Evolutionary conservation across 2,113 vertebrate genomes (phyloP).

Genomic region (Malurus elegans): DNA sequence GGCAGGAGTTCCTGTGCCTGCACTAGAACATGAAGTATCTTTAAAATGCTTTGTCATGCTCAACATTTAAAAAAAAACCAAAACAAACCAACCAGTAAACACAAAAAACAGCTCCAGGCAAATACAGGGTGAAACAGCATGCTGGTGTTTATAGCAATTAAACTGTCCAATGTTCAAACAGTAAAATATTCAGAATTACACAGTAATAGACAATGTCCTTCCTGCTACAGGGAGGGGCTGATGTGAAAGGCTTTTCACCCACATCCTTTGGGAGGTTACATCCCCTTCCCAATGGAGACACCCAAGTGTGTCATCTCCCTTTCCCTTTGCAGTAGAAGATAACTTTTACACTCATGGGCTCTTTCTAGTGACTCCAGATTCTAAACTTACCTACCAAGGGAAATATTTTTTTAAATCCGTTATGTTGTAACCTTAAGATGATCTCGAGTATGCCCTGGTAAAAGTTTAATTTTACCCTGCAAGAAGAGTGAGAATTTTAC

Average conservation of each 20-base stretch:
- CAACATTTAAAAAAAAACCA: not conserved
- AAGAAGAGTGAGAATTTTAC: not conserved
- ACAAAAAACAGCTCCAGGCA: not conserved
- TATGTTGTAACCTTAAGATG: not conserved
- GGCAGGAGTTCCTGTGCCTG: not conserved
- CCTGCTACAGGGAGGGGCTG: not conserved
- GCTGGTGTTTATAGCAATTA: not conserved
- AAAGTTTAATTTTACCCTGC: not conserved
- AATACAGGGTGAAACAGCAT: not conserved
- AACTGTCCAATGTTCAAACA: slow-evolving; percentile 34
- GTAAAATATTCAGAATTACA: slow-evolving; percentile 41
- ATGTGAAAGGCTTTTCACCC: not conserved
- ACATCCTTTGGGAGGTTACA: not conserved
- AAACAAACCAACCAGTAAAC: not conserved
- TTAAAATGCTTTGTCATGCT: not conserved
- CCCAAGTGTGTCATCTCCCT: not conserved
- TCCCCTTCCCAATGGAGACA: not conserved
- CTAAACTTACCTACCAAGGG: not conserved
- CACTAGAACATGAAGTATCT: not conserved
- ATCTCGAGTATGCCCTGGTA: not conserved
- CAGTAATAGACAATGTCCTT: not conserved
- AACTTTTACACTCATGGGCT: not conserved
- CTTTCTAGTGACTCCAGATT: not conserved
- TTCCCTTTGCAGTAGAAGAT: not conserved
- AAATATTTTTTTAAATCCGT: not conserved